These are phyloP conservation scores for Rotaria sp. DNA, from an alignment of 2,888 invertebrate genomes.

Conservation along the genomic window DNA sequence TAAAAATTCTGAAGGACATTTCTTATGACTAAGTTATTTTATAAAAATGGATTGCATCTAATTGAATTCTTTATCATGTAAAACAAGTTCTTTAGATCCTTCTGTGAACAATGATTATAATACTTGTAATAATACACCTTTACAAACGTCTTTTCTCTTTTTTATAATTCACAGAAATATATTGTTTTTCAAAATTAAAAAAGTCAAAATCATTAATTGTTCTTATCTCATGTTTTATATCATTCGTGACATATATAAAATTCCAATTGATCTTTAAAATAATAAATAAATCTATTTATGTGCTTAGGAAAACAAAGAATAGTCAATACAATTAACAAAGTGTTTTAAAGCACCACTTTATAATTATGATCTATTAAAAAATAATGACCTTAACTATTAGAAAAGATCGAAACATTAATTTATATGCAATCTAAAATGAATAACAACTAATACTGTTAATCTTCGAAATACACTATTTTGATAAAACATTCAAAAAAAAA, in stretches of 20 bases:
- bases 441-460: too few species aligned
- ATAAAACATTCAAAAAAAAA: too few species aligned
- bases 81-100: not conserved
- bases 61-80: not conserved
- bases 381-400: not conserved
- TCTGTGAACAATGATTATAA: not conserved
- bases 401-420: too few species aligned
- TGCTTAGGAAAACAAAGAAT: too few species aligned
- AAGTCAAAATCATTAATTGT: not conserved
- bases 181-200: not conserved
- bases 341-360: too few species aligned
- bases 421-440: too few species aligned
- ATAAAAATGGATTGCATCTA: not conserved
- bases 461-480: too few species aligned
- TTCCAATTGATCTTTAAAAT: too few species aligned
- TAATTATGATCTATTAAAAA: not conserved
- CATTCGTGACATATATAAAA: too few species aligned
- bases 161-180: not conserved
- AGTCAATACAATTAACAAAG: too few species aligned
- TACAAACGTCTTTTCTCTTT: not conserved
- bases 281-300: too few species aligned
- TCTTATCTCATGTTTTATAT: not conserved
- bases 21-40: not conserved
- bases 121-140: not conserved
- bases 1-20: not conserved